Evolutionary conservation across 2,888 invertebrate genomes (phyloP), one percentile per base, ranked within the genome.

Genomic region (Lamproptera curius): DNA sequence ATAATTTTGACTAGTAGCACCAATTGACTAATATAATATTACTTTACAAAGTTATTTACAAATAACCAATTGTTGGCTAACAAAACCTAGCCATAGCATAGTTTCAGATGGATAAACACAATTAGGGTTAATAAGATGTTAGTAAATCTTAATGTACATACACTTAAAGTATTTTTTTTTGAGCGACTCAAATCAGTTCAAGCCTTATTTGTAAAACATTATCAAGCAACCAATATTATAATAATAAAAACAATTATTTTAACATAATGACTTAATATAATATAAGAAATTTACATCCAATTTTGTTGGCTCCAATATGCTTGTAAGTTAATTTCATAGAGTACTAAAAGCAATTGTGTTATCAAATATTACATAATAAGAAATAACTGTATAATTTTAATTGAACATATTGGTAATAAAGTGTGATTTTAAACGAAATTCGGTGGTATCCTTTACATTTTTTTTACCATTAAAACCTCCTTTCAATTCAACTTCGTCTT

Each of bases 1-100:
- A 77, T 81, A 86, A 86, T 86, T 87, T 86, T 87, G 86, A 87
- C 86, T 87, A 87, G 86, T 80, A 87, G 86, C 86, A 87, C 86
- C 86, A 85, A 86, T 85, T 79, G 70, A 80, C 84, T 84, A 84
- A 80, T 67, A 54, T 48, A 52, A 60, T 62, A 70, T 61, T 55
- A 54, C 67, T n/a, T 71, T 73, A 76, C 59, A 66, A 65, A 64
- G 60, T 51, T 74, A 74, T 74, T 61, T 75, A 77, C 75, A 52
- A 14, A 53, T 54, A 52, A 15, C 8, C 52, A 48, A 55, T 52
- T 54, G 50, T 54, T 67, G 76, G 76, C 81, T 82, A 80, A 81
- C 71, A 81, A 75, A 79, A 80, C 78, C 76, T 79, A 83, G 78
- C 83, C 79, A 73, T 67, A 60, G 67, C 64, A 67, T 57, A 60